Evolutionary conservation across 2,888 invertebrate genomes (phyloP).

Genomic region (Dorcus hopei): DNA sequence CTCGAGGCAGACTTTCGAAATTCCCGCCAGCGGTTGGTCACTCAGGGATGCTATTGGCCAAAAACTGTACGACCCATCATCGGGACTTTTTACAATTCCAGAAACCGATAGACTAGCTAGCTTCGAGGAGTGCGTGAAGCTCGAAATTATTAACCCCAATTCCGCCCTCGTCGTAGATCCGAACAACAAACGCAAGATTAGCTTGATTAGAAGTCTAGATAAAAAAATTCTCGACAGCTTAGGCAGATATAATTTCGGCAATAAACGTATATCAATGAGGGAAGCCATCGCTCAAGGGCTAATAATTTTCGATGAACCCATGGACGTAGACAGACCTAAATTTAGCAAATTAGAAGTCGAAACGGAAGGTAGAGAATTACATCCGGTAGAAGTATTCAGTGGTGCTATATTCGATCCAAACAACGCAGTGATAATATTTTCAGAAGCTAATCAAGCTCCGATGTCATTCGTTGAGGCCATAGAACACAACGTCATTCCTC

Average conservation of each 20-base stretch:
- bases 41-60: slow-evolving; percentile 80
- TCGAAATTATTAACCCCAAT: slow-evolving; percentile 79
- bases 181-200: slow-evolving; percentile 54
- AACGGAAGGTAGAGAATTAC: slow-evolving; percentile 40
- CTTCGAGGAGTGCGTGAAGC: slow-evolving; percentile 82
- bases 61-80: slow-evolving; percentile 76
- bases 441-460: slow-evolving; percentile 63
- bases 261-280: slow-evolving; percentile 64
- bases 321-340: slow-evolving; percentile 20
- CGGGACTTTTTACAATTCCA: slow-evolving; percentile 82
- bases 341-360: slow-evolving; percentile 9
- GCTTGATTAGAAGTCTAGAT: slow-evolving; percentile 71
- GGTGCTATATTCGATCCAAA: slow-evolving; percentile 78
- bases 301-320: slow-evolving; percentile 59
- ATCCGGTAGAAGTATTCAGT: slow-evolving; percentile 69
- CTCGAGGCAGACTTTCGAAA: slow-evolving; percentile 63
- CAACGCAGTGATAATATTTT: slow-evolving; percentile 70
- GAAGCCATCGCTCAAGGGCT: slow-evolving; percentile 67
- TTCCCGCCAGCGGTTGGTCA: slow-evolving; percentile 82
- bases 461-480: slow-evolving; percentile 74
- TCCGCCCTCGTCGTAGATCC: slow-evolving; percentile 83
- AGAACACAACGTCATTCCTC: slow-evolving; percentile 68
- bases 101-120: slow-evolving; percentile 81
- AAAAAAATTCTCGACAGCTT: slow-evolving; percentile 73
- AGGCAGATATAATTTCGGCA: slow-evolving; percentile 67